phyloP scores from a whole-genome alignment of 2,113 vertebrate genomes.

The Ceyx margarethae region DNA sequence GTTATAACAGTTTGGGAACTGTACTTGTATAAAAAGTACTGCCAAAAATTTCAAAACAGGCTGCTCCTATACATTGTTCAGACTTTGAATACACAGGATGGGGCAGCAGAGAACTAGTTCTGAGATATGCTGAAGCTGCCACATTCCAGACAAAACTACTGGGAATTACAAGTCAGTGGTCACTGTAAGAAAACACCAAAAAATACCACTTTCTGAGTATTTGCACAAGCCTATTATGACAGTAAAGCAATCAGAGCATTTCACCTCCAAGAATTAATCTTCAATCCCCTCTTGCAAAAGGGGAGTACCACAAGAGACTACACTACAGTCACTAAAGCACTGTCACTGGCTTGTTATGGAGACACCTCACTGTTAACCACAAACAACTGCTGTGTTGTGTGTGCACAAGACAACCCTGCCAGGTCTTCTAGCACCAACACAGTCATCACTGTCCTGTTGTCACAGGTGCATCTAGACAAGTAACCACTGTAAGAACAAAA shows the following conservation, averaged over 20 bases:
- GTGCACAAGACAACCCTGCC: not conserved
- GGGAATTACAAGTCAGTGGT: not conserved
- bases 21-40: not conserved
- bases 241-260: not conserved
- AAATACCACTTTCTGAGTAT: not conserved
- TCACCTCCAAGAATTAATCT: not conserved
- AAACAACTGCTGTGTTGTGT: not conserved
- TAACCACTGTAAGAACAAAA: not conserved
- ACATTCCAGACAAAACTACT: not conserved
- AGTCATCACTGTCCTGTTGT: not conserved
- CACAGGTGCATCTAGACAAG: not conserved
- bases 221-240: not conserved
- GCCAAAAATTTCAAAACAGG: not conserved
- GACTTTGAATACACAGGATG: not conserved
- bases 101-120: not conserved
- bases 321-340: not conserved
- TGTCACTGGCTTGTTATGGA: not conserved
- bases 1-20: not conserved
- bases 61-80: not conserved
- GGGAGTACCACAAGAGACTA: not conserved
- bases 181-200: not conserved
- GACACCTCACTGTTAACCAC: too few relatives aligned
- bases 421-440: not conserved
- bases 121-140: not conserved
- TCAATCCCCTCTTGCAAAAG: not conserved